Evolutionary conservation across 1,140 invertebrate genomes (phyloP).

Genomic region (Chelonus insularis): DNA sequence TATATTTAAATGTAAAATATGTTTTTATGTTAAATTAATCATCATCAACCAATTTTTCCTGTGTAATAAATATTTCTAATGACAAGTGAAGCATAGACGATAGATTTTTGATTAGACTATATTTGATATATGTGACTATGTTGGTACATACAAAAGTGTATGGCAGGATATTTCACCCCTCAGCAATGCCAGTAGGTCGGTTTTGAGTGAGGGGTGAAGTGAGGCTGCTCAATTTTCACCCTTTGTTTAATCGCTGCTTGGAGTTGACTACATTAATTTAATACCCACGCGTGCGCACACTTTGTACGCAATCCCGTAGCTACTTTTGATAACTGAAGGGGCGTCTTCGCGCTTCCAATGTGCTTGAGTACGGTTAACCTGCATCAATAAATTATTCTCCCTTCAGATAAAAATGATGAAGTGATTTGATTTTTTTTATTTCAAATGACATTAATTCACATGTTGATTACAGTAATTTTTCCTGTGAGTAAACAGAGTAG

Average conservation of each 20-base stretch:
- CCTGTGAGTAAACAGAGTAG: not conserved
- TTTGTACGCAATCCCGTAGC: slow-evolving; percentile 5
- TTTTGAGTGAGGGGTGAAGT: slow-evolving; percentile 11
- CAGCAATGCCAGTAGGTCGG: not conserved
- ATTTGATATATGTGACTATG: not conserved
- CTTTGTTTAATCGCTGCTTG: slow-evolving; percentile 57
- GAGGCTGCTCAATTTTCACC: slow-evolving; percentile 55
- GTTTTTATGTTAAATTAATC: too few species aligned
- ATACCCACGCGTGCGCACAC: slow-evolving; percentile 43
- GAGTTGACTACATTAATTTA: slow-evolving; percentile 58
- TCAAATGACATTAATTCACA: not conserved
- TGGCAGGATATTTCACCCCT: not conserved
- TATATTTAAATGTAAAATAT: too few species aligned
- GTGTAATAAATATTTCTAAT: too few species aligned
- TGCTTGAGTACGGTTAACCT: too few species aligned
- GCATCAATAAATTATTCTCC: too few species aligned
- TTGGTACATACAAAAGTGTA: not conserved
- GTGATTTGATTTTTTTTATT: too few species aligned
- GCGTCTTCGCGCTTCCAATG: not conserved
- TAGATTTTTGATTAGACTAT: too few species aligned
- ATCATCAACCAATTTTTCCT: too few species aligned
- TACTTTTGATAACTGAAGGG: slow-evolving; percentile 20
- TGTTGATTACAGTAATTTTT: not conserved
- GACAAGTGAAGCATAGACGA: too few species aligned
- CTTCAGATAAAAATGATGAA: too few species aligned